These are phyloP conservation scores for Sebastolobus altivelis DNA, from an alignment of 2,797 vertebrate species.

Conservation along the genomic window DNA sequence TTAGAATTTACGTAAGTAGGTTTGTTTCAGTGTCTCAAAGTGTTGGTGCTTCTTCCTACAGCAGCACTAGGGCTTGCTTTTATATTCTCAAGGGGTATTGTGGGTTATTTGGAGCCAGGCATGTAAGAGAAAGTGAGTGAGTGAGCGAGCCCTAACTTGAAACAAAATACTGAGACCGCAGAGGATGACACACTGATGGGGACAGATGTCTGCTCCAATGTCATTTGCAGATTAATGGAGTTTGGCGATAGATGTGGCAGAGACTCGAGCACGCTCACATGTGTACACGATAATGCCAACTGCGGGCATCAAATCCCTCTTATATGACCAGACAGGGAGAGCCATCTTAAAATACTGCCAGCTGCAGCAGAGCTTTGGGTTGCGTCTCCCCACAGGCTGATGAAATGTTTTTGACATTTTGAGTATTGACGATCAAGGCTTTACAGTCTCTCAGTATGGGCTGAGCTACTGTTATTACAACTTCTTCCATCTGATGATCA, in stretches of 20 bases:
- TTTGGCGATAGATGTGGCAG: constrained; percentile 71
- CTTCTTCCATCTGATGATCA: constrained; percentile 26
- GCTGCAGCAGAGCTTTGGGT: constrained; percentile 54
- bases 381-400: constrained; percentile 44
- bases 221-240: constrained; percentile 68
- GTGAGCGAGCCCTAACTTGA: constrained; percentile 36
- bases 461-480: constrained; percentile 21
- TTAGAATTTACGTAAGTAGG: background rate
- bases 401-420: constrained; percentile 44
- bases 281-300: constrained; percentile 53
- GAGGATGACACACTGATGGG: constrained; percentile 61
- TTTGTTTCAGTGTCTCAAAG: background rate
- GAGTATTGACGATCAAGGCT: constrained; percentile 22
- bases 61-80: background rate
- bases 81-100: constrained; percentile 19
- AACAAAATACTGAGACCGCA: constrained; percentile 64
- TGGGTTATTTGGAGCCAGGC: constrained; percentile 41
- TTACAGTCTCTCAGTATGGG: constrained; percentile 10
- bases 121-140: constrained; percentile 28
- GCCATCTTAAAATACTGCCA: constrained; percentile 55
- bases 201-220: constrained; percentile 69
- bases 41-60: background rate
- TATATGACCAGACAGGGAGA: constrained; percentile 44
- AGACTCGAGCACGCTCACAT: constrained; percentile 40
- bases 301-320: constrained; percentile 53